phyloP scores from a whole-genome alignment of 2,888 invertebrate species.

The Oscheius sp. region DNA sequence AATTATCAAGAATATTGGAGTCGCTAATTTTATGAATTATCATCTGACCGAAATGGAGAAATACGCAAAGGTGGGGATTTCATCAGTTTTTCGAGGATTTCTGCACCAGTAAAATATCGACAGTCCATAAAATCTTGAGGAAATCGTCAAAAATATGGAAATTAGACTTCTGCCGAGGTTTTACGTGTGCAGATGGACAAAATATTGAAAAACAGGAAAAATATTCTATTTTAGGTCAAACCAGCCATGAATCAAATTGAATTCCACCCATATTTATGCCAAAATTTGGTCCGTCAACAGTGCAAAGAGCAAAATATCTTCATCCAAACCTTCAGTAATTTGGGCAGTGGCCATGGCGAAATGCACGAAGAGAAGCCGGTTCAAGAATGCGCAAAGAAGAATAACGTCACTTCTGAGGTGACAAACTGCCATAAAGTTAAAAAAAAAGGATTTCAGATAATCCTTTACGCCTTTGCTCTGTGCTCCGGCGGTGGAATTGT shows the following conservation, averaged over 20 bases:
- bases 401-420: slow-evolving; percentile 71
- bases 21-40: slow-evolving; percentile 83
- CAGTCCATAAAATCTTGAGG: too few species aligned
- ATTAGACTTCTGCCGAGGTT: too few species aligned
- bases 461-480: slow-evolving; percentile 59
- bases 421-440: too few species aligned
- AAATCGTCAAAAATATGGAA: too few species aligned
- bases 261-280: slow-evolving; percentile 74
- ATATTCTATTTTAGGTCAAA: slow-evolving; percentile 3
- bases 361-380: slow-evolving; percentile 79
- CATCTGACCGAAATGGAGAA: slow-evolving; percentile 80
- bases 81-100: not conserved
- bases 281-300: slow-evolving; percentile 56
- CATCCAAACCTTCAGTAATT: slow-evolving; percentile 74
- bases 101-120: too few species aligned
- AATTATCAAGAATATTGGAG: slow-evolving; percentile 81
- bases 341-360: slow-evolving; percentile 70
- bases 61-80: slow-evolving; percentile 53
- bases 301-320: slow-evolving; percentile 73
- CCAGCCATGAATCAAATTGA: slow-evolving; percentile 73
- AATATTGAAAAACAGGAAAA: too few species aligned
- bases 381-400: slow-evolving; percentile 77
- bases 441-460: slow-evolving; percentile 41
- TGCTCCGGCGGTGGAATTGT: slow-evolving; percentile 50
- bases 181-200: too few species aligned